Evolutionary conservation across 2,888 invertebrate species (phyloP).

Genomic region (Apamea crenata): DNA sequence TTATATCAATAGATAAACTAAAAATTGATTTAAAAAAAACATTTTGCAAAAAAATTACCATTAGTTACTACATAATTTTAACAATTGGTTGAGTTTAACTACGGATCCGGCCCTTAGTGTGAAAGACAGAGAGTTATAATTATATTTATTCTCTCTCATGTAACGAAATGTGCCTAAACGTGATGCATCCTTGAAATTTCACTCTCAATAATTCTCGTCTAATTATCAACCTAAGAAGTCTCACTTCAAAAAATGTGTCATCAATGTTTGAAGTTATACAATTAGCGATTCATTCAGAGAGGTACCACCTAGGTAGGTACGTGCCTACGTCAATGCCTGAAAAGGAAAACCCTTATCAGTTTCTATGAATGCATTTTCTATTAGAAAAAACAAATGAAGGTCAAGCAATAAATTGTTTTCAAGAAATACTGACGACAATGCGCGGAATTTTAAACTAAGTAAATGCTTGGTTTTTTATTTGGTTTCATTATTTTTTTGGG

Average conservation of each 20-base stretch:
- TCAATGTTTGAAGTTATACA: neutral
- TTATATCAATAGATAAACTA: too few relatives aligned
- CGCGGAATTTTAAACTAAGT: neutral
- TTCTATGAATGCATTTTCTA: conserved; percentile 48
- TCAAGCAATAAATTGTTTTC: conserved; percentile 26
- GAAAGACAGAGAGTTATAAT: too few relatives aligned
- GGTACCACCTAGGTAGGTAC: neutral
- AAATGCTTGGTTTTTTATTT: neutral
- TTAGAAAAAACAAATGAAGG: conserved; percentile 24
- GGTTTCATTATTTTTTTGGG: neutral
- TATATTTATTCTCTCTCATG: too few relatives aligned
- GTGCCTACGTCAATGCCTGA: conserved; percentile 40
- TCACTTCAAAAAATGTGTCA: neutral
- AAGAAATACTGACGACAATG: conserved; percentile 22
- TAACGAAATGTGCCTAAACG: too few relatives aligned
- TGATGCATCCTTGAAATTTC: too few relatives aligned
- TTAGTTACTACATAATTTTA: too few relatives aligned
- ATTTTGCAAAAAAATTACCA: too few relatives aligned
- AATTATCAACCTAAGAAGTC: neutral
- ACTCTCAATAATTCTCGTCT: too few relatives aligned
- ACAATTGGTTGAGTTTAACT: too few relatives aligned
- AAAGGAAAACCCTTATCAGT: conserved; percentile 58
- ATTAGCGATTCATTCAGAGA: conserved; percentile 31
- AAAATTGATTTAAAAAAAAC: too few relatives aligned
- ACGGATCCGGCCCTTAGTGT: too few relatives aligned